Base-by-base conservation (phyloP, 2,888 invertebrate species). In the Philonicus albiceps region DNA sequence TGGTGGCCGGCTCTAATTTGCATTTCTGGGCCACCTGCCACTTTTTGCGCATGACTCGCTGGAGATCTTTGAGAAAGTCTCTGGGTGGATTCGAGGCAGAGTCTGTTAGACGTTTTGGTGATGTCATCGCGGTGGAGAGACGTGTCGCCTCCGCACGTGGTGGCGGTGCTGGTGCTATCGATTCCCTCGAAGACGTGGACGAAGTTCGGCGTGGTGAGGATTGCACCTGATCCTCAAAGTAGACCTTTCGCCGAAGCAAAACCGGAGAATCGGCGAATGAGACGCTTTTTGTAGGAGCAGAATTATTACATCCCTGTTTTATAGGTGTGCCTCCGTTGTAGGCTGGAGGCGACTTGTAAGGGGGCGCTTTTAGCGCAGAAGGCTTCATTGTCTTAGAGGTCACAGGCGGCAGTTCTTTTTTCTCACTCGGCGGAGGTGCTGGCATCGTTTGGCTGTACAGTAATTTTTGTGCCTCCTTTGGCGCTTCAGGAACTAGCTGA, bases 21-120 rank as follows among this genome's bases (percentile, higher is more conserved):
- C 98, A 97, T 91, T 98, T 98, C 90, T 98, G 97, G 3, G 98
- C 97, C 0, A 98, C 97, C 90, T 97, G 97, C 97, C 97, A 97
- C 90, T 98, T 98, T 90, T 97, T 97, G 89, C 97, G 94, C 97
- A 98, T 98, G 0, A 98, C 98, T 84, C 97, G 94, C 90, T 98
- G 98, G 78, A 98, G 93, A 91, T 98, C 98, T 90, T 96, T 96
- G 74, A 98, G 93, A 90, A 98, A 98, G 87, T 96, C 96, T 34
- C 95, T 95, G 0, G 96, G 96, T 2, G 96, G 96, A 90, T 95
- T 95, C 88, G 95, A 95, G 87, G 94, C 94, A 0, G 95, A 95
- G 87, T 96, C 96, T 0, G 94, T 94, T 37, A 96, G 92, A 89
- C 96, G 96, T 91, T 96, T 96, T 3, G 96, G 96, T 8, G 96